Base-by-base conservation (phyloP, 2,888 invertebrate genomes). In the Melanchra persicariae region DNA sequence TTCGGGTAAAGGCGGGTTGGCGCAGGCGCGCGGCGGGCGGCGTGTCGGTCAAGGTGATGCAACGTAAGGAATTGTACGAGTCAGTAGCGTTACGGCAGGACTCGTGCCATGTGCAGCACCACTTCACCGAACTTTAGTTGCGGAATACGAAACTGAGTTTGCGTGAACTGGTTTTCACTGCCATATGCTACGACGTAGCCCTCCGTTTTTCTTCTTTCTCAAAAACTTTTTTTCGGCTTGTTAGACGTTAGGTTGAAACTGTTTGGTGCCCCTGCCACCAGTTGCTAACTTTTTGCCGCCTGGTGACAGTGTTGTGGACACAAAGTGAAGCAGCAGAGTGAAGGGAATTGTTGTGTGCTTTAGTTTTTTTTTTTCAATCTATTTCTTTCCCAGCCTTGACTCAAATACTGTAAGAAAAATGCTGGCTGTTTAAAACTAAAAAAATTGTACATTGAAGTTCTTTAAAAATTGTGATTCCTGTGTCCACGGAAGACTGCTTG, bases 61-160 rank as follows among this genome's bases (percentile, higher is more conserved):
- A 65, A 51, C 63, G 26, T 30, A 52, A 30, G 45, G 49, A 22
- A 43, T n/a, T 37, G 24, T 45, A 24, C 70, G 37, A 24, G 10
- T 79, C 76, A 76, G 76, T 76, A 61, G 30, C 30, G 37, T 61
- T 65, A 61, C 65, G 64, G 51, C 79, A 34, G 55, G 55, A 60
- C 34, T 60, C 30, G 64, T 51, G 10, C 2, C 65, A 64, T 60
- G 79, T 76, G 65, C 79, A 63, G 7, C 17, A n/a, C n/a, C 34
- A 34, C 47, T 17, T 34, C 79, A 57, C 51, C 10, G 64, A 73
- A 71, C 72, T 66, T 74, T 54, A 10, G 52, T 10, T 60, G 7
- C 55, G 55, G n/a, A 26, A 55, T 77, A 49, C 43, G 34, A 51
- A 77, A 58, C 45, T 15, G 62, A n/a, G 24, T 65, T 58, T 43